These are phyloP conservation scores for Hylaea fasciaria DNA, from an alignment of 2,888 invertebrate genomes.

Conservation along the genomic window DNA sequence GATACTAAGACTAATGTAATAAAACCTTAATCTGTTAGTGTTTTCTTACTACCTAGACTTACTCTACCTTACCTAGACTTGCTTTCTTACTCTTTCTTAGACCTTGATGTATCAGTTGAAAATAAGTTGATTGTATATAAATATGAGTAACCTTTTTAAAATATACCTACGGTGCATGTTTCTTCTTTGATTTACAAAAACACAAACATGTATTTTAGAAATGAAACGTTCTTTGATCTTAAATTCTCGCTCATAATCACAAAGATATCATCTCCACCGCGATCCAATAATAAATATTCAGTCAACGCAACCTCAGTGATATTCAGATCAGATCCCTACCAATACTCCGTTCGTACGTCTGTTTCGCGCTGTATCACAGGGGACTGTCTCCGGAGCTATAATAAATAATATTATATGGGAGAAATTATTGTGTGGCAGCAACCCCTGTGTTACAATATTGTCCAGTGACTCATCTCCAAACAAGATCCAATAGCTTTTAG, in stretches of 20 bases:
- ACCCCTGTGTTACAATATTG: conserved; percentile 47
- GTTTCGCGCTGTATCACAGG: conserved; percentile 57
- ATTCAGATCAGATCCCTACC: conserved; percentile 44
- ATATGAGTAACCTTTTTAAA: too few relatives aligned
- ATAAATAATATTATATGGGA: conserved; percentile 68
- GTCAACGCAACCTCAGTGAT: conserved; percentile 29
- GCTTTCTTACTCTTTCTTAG: too few relatives aligned
- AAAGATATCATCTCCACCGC: conserved; percentile 8
- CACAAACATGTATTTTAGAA: background rate
- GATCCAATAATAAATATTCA: conserved; percentile 22
- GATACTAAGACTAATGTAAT: too few relatives aligned
- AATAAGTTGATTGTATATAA: too few relatives aligned
- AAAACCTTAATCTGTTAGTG: too few relatives aligned
- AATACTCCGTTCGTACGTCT: conserved; percentile 48
- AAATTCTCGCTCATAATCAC: conserved; percentile 13
- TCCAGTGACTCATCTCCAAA: conserved; percentile 22
- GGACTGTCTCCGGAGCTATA: conserved; percentile 65
- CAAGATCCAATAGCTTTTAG: background rate
- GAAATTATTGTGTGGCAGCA: conserved; percentile 64
- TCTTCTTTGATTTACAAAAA: background rate
- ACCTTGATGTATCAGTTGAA: too few relatives aligned
- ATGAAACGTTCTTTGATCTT: background rate
- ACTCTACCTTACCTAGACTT: too few relatives aligned
- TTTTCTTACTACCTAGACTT: too few relatives aligned
- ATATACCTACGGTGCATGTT: too few relatives aligned